Conservation (phyloP, 2,888 invertebrate genomes). For the Actias luna region DNA sequence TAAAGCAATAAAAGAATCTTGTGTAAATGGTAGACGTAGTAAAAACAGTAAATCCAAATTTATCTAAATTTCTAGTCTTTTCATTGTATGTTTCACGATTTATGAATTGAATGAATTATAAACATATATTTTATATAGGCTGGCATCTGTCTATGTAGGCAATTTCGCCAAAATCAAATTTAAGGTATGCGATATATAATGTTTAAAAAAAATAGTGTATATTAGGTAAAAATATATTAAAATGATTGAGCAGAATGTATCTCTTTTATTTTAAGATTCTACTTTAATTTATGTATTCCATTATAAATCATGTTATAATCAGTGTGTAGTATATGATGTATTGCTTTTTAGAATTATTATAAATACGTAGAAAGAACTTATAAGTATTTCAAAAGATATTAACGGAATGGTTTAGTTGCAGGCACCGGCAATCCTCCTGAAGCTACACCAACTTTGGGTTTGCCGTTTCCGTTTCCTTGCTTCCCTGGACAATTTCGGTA, state of each 20-base stretch:
- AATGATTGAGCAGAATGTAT: neutral
- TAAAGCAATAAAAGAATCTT: conserved; percentile 8
- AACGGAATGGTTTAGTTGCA: conserved; percentile 62
- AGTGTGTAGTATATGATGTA: neutral
- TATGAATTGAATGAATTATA: no score
- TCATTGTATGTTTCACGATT: neutral
- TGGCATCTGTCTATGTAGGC: no score
- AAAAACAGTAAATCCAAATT: neutral
- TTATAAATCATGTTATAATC: neutral
- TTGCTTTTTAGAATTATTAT: neutral
- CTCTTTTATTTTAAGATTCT: neutral
- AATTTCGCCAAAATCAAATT: no score
- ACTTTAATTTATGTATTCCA: neutral
- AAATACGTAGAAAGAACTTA: neutral
- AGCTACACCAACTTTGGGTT: conserved; percentile 64
- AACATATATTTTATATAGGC: no score
- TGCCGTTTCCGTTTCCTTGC: conserved; percentile 75
- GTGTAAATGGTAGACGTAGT: neutral
- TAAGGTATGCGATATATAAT: no score
- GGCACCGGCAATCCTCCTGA: conserved; percentile 51
- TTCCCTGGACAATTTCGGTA: conserved; percentile 77
- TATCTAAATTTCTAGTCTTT: neutral
- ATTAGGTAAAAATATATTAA: neutral
- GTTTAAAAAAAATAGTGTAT: no score
- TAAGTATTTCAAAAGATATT: conserved; percentile 30